phyloP scores from a whole-genome alignment of 2,888 invertebrate genomes.

The Drosophila yooni region DNA sequence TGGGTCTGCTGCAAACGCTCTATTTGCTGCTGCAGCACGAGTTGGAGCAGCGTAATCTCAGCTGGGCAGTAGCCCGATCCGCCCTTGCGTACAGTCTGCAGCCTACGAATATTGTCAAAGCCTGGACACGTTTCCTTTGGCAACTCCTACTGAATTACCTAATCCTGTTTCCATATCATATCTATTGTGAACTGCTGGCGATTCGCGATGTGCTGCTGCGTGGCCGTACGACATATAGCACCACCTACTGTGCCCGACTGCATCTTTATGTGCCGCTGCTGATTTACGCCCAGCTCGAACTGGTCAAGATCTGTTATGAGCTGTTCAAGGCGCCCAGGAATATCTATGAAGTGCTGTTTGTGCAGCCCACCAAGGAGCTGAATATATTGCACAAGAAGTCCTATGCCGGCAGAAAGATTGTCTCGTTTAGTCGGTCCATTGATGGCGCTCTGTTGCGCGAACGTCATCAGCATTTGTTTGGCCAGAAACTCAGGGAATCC shows the following conservation, averaged over 20 bases:
- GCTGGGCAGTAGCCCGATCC: slow-evolving; percentile 83
- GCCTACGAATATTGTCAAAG: slow-evolving; percentile 84
- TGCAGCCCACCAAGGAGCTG: slow-evolving; percentile 78
- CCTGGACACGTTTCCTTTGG: slow-evolving; percentile 82
- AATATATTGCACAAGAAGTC: slow-evolving; percentile 84
- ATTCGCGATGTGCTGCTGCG: slow-evolving; percentile 77
- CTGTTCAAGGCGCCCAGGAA: slow-evolving; percentile 83
- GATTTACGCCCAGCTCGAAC: slow-evolving; percentile 81
- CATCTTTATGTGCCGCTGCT: slow-evolving; percentile 82
- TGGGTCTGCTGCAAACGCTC: slow-evolving; percentile 59
- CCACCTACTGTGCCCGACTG: slow-evolving; percentile 79
- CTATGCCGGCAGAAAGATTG: slow-evolving; percentile 84
- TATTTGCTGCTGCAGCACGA: slow-evolving; percentile 84
- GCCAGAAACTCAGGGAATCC: slow-evolving; percentile 77
- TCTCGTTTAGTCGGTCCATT: slow-evolving; percentile 83
- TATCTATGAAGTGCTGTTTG: slow-evolving; percentile 83
- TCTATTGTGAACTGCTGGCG: slow-evolving; percentile 79
- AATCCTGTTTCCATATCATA: slow-evolving; percentile 76
- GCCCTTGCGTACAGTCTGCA: slow-evolving; percentile 85
- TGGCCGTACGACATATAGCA: slow-evolving; percentile 73
- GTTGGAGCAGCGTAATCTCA: slow-evolving; percentile 78
- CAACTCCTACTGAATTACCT: slow-evolving; percentile 76
- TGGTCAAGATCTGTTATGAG: slow-evolving; percentile 80
- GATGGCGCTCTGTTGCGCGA: slow-evolving; percentile 80
- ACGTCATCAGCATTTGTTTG: slow-evolving; percentile 71